Evolutionary conservation across 2,888 invertebrate species (phyloP).

Genomic region (Folsomia candida): DNA sequence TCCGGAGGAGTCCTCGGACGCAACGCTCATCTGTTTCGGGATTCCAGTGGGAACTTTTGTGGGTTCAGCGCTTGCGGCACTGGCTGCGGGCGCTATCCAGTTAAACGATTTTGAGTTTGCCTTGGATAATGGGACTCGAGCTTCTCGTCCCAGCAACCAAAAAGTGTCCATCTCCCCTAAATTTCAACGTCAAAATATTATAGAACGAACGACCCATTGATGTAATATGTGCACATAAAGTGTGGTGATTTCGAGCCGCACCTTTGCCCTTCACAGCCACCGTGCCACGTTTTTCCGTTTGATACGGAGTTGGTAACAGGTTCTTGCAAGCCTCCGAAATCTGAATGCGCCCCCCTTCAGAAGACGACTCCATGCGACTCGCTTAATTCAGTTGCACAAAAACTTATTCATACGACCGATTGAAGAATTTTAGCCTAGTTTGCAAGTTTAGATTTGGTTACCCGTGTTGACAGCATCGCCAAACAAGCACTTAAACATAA

Average conservation of each 20-base stretch:
- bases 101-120: conserved; percentile 27
- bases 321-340: conserved; percentile 85
- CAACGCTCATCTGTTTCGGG: neutral
- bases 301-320: conserved; percentile 69
- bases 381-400: conserved; percentile 57
- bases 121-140: conserved; percentile 59
- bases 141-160: conserved; percentile 75
- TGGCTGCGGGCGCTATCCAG: conserved; percentile 20
- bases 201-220: too few relatives aligned
- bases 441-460: neutral
- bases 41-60: neutral
- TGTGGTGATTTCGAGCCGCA: too few relatives aligned
- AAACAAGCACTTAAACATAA: too few relatives aligned
- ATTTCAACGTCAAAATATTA: too few relatives aligned
- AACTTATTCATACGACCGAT: neutral
- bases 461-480: conserved; percentile 84
- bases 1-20: neutral
- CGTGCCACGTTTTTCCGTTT: conserved; percentile 38
- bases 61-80: neutral
- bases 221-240: neutral
- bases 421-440: neutral
- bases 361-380: conserved; percentile 88
- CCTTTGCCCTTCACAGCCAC: conserved; percentile 80
- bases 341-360: conserved; percentile 90
- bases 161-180: conserved; percentile 78